Evolutionary conservation across 2,113 vertebrate genomes (phyloP).

Genomic region (Martes martes): DNA sequence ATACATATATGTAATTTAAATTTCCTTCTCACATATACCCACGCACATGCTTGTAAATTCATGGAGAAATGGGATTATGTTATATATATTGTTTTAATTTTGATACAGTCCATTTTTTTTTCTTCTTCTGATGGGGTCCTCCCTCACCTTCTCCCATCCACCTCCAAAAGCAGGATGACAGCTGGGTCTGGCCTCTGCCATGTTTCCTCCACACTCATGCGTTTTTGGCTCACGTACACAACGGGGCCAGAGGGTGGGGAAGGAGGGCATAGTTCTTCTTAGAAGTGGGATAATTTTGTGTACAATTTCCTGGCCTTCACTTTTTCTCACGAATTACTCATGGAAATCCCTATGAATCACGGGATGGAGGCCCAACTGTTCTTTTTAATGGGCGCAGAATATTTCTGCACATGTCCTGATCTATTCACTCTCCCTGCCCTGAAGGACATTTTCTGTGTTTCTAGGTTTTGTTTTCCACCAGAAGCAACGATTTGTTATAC

Average conservation of each 20-base stretch:
- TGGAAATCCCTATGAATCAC: not conserved
- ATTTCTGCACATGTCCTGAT: not conserved
- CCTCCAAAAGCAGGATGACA: not conserved
- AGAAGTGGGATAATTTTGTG: not conserved
- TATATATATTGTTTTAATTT: not conserved
- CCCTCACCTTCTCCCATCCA: not conserved
- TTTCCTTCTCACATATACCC: not conserved
- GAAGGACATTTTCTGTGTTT: not conserved
- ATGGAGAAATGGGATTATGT: not conserved
- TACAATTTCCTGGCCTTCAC: not conserved
- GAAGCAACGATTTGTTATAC: not conserved
- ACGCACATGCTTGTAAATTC: too few species aligned
- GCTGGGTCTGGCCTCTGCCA: rapidly evolving
- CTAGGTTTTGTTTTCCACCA: not conserved
- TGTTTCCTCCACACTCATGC: rapidly evolving
- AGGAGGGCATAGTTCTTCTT: not conserved
- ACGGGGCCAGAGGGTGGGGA: rapidly evolving
- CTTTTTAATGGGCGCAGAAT: not conserved
- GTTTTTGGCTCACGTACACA: not conserved
- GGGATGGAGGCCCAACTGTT: not conserved
- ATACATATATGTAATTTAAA: not conserved
- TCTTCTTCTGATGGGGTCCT: not conserved
- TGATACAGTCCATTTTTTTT: not conserved
- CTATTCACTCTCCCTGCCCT: not conserved
- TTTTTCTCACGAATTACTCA: not conserved